A percentile compares a stretch with the other conserved stretches of the same genome.
Evolutionary conservation across 2,888 invertebrate genomes (phyloP).

Genomic region (Schrankia costaestrigalis): DNA sequence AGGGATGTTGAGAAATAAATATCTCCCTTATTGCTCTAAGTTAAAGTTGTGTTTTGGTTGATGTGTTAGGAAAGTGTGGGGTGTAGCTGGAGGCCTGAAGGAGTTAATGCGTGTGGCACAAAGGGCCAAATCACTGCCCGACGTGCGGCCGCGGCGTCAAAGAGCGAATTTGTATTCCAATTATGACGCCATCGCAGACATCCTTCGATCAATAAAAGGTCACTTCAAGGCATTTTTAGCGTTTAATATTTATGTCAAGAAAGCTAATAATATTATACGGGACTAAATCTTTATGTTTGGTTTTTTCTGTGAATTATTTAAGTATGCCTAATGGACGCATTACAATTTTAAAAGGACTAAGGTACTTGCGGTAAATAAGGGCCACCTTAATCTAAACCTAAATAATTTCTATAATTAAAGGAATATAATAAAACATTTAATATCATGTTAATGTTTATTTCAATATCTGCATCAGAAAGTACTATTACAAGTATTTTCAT

Average conservation of each 20-base stretch:
- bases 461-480: too few species aligned
- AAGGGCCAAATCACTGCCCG: constrained; percentile 79
- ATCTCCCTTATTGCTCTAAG: constrained; percentile 20
- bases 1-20: constrained; percentile 15
- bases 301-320: too few species aligned
- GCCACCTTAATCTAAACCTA: too few species aligned
- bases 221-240: constrained; percentile 22
- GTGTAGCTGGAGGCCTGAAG: constrained; percentile 67
- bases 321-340: too few species aligned
- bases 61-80: constrained; percentile 40
- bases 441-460: too few species aligned
- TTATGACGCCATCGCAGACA: constrained; percentile 63
- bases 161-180: constrained; percentile 79
- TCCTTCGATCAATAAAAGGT: constrained; percentile 39
- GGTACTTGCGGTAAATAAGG: too few species aligned
- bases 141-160: constrained; percentile 66
- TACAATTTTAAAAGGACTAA: too few species aligned
- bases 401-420: too few species aligned
- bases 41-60: constrained; percentile 46
- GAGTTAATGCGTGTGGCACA: constrained; percentile 79
- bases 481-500: too few species aligned
- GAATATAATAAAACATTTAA: too few species aligned
- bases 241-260: constrained; percentile 1
- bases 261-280: too few species aligned
- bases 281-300: too few species aligned